Evolutionary conservation across 1,140 invertebrate species (phyloP).

Genomic region (Hycleus phaleratus): DNA sequence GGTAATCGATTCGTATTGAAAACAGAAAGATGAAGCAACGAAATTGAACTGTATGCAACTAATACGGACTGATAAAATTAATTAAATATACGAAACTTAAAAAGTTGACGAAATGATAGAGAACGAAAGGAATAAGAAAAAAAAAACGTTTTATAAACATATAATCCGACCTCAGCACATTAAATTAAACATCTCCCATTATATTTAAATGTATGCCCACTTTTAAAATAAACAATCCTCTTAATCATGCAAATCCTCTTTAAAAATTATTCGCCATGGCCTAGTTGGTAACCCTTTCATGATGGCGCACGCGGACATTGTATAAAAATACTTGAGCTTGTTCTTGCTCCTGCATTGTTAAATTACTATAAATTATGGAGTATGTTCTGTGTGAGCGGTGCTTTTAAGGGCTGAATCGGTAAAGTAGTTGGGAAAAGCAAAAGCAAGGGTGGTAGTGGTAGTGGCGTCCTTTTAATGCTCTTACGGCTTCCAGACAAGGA

Average conservation of each 20-base stretch:
- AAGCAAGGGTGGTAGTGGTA: constrained; percentile 1
- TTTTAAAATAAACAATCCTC: constrained; percentile 22
- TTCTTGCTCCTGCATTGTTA: constrained; percentile 27
- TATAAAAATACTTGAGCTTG: constrained; percentile 17
- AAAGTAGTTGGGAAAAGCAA: constrained; percentile 20
- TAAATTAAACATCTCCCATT: constrained; percentile 25
- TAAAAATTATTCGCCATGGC: constrained; percentile 20
- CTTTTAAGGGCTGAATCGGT: constrained; percentile 28
- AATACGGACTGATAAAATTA: too few relatives aligned
- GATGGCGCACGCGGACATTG: constrained; percentile 8
- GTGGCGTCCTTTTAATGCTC: constrained; percentile 28
- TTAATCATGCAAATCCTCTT: constrained; percentile 26
- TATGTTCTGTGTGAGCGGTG: constrained; percentile 23
- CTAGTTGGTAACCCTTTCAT: constrained; percentile 13
- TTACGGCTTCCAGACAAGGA: constrained; percentile 24
- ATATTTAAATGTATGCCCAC: constrained; percentile 18
- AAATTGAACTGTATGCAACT: too few relatives aligned
- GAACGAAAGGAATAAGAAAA: background rate
- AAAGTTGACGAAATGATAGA: too few relatives aligned
- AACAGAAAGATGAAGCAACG: too few relatives aligned
- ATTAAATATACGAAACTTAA: too few relatives aligned
- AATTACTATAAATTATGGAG: constrained; percentile 32
- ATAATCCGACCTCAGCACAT: constrained; percentile 6
- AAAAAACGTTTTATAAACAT: constrained; percentile 9
- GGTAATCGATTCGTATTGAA: too few relatives aligned